Evolutionary conservation across 2,113 vertebrate species (phyloP), one percentile per base, ranked within the genome.

Genomic region (Lutjanus erythropterus): DNA sequence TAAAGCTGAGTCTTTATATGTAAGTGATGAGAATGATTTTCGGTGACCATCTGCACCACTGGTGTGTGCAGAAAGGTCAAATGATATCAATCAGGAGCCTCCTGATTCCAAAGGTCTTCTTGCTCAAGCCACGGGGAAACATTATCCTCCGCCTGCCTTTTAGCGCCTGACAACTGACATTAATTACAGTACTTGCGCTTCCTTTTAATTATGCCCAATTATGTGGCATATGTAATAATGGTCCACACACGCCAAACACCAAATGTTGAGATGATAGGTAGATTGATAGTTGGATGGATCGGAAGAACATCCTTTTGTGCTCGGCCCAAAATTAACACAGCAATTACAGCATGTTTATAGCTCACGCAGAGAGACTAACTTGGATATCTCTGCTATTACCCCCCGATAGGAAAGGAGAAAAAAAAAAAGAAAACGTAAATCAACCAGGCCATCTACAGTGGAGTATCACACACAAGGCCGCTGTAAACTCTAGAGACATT

Each of bases 191-290:
- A 93, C 92, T 94, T 92, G 70, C 21, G 52, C 84, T 84, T 91
- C 81, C 88, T 93, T 94, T 94, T 93, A 95, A 95, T 94, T 95
- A 92, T 68, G 85, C 77, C 88, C 90, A 94, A 92, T 95, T 94
- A 94, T 85, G 92, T 83, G 81, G 82, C 90, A 89, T 87, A 90
- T 86, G 88, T 91, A 93, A 94, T 94, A 92, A 95, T 52, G 87
- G 91, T 83, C 80, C 87, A 72, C 83, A 80, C 86, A 78, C 27
- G 81, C 80, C 76, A 85, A 87, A 86, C 70, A 62, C 72, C 73
- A 81, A 90, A 81, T 86, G 84, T 77, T 59, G 83, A 87, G 83
- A 91, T 92, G 91, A 95, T 93, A 90, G 89, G 89, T 93, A 89
- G 92, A 94, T 94, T 94, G 94, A 95, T 93, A 89, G 92, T 83